These are phyloP conservation scores for Microctenopoma steveboyesi DNA, from an alignment of 2,797 vertebrate genomes.

Conservation along the genomic window DNA sequence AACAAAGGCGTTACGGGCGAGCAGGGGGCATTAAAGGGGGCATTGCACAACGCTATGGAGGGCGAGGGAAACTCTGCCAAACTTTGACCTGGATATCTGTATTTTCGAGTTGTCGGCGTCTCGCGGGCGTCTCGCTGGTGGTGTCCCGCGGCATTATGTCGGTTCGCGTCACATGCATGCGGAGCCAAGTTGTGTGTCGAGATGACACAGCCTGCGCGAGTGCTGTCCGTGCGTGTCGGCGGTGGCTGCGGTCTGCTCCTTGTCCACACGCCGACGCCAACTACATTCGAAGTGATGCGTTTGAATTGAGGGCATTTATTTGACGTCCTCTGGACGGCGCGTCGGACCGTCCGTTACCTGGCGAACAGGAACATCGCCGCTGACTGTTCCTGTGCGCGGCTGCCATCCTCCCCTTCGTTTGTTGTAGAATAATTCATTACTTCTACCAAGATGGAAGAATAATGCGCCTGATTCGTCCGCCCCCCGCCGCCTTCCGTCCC, in stretches of 20 bases:
- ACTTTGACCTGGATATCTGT: slow-evolving; percentile 82
- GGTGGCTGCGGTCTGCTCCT: slow-evolving; percentile 40
- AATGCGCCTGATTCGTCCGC: slow-evolving; percentile 51
- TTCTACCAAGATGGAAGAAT: slow-evolving; percentile 66
- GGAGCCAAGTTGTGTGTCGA: slow-evolving; percentile 74
- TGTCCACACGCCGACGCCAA: slow-evolving; percentile 50
- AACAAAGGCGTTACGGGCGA: slow-evolving; percentile 90
- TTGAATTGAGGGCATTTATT: slow-evolving; percentile 32
- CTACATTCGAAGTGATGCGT: slow-evolving; percentile 53
- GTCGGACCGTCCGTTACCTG: slow-evolving; percentile 70
- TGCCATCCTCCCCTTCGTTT: slow-evolving; percentile 40
- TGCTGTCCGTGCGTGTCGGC: slow-evolving; percentile 55
- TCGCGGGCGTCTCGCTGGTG: slow-evolving; percentile 55
- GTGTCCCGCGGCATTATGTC: slow-evolving; percentile 67
- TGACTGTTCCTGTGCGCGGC: slow-evolving; percentile 55
- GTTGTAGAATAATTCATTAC: slow-evolving; percentile 64
- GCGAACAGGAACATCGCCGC: slow-evolving; percentile 56
- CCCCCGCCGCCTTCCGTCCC: slow-evolving; percentile 26
- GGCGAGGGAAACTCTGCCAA: slow-evolving; percentile 85
- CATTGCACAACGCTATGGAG: slow-evolving; percentile 83
- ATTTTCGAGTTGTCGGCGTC: slow-evolving; percentile 55
- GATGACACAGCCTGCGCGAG: slow-evolving; percentile 65
- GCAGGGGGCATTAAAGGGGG: slow-evolving; percentile 88
- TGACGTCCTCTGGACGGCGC: slow-evolving; percentile 43
- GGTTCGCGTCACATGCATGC: slow-evolving; percentile 73